Evolutionary conservation across 2,113 vertebrate genomes (phyloP).

Genomic region (Perccottus glenii): DNA sequence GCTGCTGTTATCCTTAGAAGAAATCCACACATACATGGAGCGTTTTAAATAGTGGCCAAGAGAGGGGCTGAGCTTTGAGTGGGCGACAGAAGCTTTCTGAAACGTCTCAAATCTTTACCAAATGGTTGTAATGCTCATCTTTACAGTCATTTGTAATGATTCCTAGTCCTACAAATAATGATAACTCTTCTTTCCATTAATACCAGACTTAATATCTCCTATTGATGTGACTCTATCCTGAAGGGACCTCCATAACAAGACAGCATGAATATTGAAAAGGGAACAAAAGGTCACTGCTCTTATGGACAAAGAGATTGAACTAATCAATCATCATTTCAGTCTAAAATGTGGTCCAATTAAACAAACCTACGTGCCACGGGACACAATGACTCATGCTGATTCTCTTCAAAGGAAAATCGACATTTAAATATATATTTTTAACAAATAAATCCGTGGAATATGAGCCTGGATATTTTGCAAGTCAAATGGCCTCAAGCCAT

Average conservation of each 20-base stretch:
- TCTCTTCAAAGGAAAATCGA: neutral
- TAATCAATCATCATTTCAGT: slow-evolving; percentile 50
- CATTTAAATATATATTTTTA: slow-evolving; percentile 11
- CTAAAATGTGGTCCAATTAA: slow-evolving; percentile 37
- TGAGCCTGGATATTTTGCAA: slow-evolving; percentile 35
- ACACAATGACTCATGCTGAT: neutral
- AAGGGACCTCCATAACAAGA: slow-evolving; percentile 35
- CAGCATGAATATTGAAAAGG: slow-evolving; percentile 66
- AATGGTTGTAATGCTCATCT: slow-evolving; percentile 56
- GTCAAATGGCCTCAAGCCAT: slow-evolving; percentile 26
- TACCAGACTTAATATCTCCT: slow-evolving; percentile 37
- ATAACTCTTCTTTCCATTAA: slow-evolving; percentile 38
- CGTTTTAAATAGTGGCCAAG: slow-evolving; percentile 59
- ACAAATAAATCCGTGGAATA: slow-evolving; percentile 25
- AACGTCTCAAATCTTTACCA: slow-evolving; percentile 55
- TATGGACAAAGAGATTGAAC: slow-evolving; percentile 24
- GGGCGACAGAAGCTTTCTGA: slow-evolving; percentile 40
- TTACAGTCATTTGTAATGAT: slow-evolving; percentile 37
- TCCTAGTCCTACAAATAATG: slow-evolving; percentile 30
- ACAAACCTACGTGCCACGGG: neutral
- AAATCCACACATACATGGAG: slow-evolving; percentile 48
- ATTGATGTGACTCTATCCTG: slow-evolving; percentile 48
- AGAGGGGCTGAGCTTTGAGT: slow-evolving; percentile 46
- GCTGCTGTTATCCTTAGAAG: slow-evolving; percentile 55
- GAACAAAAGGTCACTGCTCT: slow-evolving; percentile 50